phyloP scores from a whole-genome alignment of 2,797 vertebrate genomes.

The Poecilia velifera region DNA sequence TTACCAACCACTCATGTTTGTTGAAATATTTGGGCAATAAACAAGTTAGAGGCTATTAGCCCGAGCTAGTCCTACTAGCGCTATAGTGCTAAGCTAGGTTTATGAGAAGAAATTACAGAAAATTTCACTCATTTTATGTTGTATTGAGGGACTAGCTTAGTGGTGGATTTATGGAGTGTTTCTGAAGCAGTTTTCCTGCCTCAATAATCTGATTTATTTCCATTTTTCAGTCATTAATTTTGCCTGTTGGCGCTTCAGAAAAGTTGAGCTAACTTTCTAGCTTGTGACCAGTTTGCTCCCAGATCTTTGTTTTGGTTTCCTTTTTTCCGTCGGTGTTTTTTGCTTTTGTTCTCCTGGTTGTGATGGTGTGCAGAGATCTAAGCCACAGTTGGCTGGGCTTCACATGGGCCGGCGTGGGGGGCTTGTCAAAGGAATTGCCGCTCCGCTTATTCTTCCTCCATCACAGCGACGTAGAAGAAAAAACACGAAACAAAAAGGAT shows the following conservation, averaged over 20 bases:
- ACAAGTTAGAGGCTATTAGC: not conserved
- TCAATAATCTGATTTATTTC: not conserved
- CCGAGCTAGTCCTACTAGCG: not conserved
- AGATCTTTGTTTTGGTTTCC: constrained; percentile 15
- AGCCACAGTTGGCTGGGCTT: constrained; percentile 72
- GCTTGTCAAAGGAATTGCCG: constrained; percentile 74
- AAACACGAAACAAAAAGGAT: constrained; percentile 58
- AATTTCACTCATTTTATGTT: not conserved
- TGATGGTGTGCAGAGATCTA: constrained; percentile 69
- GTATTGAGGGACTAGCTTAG: not conserved
- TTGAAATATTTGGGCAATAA: not conserved
- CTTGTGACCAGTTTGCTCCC: constrained; percentile 54
- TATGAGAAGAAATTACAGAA: not conserved
- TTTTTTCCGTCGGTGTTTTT: constrained; percentile 24
- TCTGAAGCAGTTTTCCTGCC: not conserved
- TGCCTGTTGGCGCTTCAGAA: constrained; percentile 57
- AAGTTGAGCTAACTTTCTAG: constrained; percentile 66
- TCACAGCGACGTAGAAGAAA: constrained; percentile 48
- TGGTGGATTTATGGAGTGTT: no score
- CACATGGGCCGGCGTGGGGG: constrained; percentile 71
- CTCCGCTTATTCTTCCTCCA: constrained; percentile 63
- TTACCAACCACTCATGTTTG: not conserved
- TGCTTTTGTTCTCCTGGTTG: constrained; percentile 68
- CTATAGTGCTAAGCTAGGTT: not conserved
- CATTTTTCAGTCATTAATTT: not conserved